Evolutionary conservation across 2,113 vertebrate genomes (phyloP), one percentile per base, ranked within the genome.

Genomic region (Ia io): DNA sequence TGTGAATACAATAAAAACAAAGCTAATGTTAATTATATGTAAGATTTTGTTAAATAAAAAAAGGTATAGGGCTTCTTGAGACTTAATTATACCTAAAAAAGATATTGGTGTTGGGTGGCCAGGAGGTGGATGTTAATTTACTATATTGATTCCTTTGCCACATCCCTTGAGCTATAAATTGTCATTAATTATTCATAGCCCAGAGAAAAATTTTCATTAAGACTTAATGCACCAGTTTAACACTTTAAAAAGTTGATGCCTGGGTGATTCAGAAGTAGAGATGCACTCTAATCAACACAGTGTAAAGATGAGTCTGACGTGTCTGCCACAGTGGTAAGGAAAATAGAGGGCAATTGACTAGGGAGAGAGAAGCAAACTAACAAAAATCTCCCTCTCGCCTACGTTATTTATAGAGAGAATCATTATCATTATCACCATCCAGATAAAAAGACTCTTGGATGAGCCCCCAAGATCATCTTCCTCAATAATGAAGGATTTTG

Each of bases 181-280:
- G 96, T 85, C 91, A 92, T 96, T 98, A 97, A 98, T 97, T 98
- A 98, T 98, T 98, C 95, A 96, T 97, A 86, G 96, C 47, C 91
- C 89, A 94, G 94, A 98, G 94, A 94, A 98, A 90, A 79, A 90
- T 97, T 97, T 95, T 97, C 95, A 95, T 98, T 97, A 98, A 95
- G 95, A 96, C 73, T 95, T 97, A 98, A 98, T 97, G 96, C 92
- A 97, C 76, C 79, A 96, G 77, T 71, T 93, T 95, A 89, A 96
- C 94, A 93, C 73, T 96, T 97, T 88, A 97, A 97, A 97, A 98
- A 97, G 90, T 84, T 90, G 61, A 87, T 86, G 85, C 92, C 73
- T 91, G 67, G 86, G 87, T 96, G 91, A 91, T 89, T 91, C 87
- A 90, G 90, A 97, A 79, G 95, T 95, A 95, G 87, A 97, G 87